phyloP scores from a whole-genome alignment of 2,797 vertebrate genomes.

The Myotis findleyi region DNA sequence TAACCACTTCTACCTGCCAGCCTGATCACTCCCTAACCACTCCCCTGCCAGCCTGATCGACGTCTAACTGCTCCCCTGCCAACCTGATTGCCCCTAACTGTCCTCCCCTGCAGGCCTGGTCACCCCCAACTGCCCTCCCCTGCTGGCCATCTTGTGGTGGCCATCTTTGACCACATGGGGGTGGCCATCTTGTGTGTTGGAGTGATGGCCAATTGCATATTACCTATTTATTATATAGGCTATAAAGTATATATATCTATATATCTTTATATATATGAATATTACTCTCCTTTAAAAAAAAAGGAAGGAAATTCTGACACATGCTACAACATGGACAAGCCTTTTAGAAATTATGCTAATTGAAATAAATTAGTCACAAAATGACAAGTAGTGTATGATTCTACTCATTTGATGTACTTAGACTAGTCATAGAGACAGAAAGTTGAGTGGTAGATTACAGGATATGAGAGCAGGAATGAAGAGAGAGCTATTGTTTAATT shows the following conservation, averaged over 20 bases:
- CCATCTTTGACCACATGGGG: too few species aligned
- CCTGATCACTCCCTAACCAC: too few species aligned
- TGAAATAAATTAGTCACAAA: not conserved
- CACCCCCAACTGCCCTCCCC: rapidly evolving
- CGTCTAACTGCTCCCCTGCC: too few species aligned
- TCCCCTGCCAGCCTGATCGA: too few species aligned
- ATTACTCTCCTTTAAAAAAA: not conserved
- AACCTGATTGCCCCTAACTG: too few species aligned
- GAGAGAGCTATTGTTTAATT: not conserved
- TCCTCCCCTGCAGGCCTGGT: too few species aligned
- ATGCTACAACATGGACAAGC: not conserved
- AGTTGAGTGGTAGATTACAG: not conserved
- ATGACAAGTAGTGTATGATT: not conserved
- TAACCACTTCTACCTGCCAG: too few species aligned
- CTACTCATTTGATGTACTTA: not conserved
- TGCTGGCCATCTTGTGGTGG: too few species aligned
- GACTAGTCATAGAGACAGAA: not conserved
- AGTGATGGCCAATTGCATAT: too few species aligned
- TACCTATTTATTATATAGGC: too few species aligned
- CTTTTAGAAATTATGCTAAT: not conserved
- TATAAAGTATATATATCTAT: too few species aligned
- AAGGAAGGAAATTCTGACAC: not conserved
- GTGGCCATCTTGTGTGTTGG: too few species aligned
- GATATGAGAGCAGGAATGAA: not conserved
- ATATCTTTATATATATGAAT: not conserved